Base-by-base conservation (phyloP, 2,888 invertebrate genomes). In the Horisme vitalbata region DNA sequence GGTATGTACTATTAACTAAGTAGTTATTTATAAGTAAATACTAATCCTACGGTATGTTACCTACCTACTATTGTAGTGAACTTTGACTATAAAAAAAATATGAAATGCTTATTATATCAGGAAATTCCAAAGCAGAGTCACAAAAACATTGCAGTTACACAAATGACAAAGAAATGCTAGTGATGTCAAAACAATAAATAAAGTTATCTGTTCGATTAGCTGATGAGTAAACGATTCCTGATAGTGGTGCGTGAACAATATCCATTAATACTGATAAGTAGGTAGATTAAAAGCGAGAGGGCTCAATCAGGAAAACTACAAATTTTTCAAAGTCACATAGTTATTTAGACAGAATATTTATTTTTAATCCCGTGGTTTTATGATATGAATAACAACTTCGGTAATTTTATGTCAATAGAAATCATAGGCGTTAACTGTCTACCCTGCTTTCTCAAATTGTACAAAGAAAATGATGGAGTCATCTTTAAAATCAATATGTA, bases 251-350 rank as follows among this genome's bases (percentile, higher is more conserved):
- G 31, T 46, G 8, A 35, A 45, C 2, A 39, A 26, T 18, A 13
- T 35, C 33, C 39, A 45, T 41, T 24, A 26, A 31, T 39, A 39
- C 10, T 9, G 26, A 26, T 35, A 13, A 41, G 45, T n/a, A n/a
- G n/a, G n/a, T n/a, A n/a, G n/a, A n/a, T n/a, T n/a, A 35, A 41
- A 24, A 24, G 26, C 7, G n/a, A 12, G 8, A 21, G 3, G 33
- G 18, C 14, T 13, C 33, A 41, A 27, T 21, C 3, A n/a, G n/a
- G n/a, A n/a, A n/a, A n/a, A n/a, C n/a, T n/a, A n/a, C 9, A n/a
- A 27, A 41, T 12, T 14, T n/a, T 23, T n/a, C 4, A 23, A n/a
- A 20, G 20, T 5, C 20, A 20, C 20, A 20, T n/a, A n/a, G n/a
- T n/a, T n/a, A n/a, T n/a, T n/a, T n/a, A n/a, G n/a, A n/a, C n/a